These are phyloP conservation scores for Erinaceus europaeus DNA, from an alignment of 2,113 vertebrate genomes.

Conservation along the genomic window DNA sequence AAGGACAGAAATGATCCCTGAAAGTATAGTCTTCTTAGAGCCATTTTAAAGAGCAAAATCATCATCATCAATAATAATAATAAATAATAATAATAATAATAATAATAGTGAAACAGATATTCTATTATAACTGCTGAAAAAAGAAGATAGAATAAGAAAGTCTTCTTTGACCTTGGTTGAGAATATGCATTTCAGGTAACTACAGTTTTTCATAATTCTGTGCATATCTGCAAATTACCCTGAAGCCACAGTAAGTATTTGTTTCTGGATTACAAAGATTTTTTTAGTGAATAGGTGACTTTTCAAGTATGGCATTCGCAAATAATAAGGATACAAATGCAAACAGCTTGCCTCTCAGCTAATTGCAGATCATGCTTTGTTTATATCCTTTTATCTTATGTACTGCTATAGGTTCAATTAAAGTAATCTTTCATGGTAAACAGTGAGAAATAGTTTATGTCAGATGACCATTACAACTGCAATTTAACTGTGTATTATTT, in stretches of 20 bases:
- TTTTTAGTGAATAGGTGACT: constrained; percentile 13
- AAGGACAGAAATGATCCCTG: too few relatives aligned
- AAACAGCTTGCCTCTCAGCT: background rate
- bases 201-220: background rate
- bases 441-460: background rate
- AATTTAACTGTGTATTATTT: background rate
- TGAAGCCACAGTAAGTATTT: constrained; percentile 2
- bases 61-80: background rate
- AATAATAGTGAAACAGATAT: background rate
- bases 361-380: background rate
- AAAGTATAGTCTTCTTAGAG: too few relatives aligned
- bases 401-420: background rate
- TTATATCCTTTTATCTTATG: background rate
- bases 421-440: background rate
- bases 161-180: background rate
- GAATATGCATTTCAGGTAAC: background rate
- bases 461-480: background rate
- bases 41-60: background rate
- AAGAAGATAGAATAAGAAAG: background rate
- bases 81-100: background rate
- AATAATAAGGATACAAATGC: background rate
- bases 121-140: background rate
- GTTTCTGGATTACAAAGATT: constrained; percentile 30
- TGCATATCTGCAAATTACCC: background rate
- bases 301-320: background rate